Conservation (phyloP, 35 echinoderm and acorn worm species). For the Ophiothrix spiculata region DNA sequence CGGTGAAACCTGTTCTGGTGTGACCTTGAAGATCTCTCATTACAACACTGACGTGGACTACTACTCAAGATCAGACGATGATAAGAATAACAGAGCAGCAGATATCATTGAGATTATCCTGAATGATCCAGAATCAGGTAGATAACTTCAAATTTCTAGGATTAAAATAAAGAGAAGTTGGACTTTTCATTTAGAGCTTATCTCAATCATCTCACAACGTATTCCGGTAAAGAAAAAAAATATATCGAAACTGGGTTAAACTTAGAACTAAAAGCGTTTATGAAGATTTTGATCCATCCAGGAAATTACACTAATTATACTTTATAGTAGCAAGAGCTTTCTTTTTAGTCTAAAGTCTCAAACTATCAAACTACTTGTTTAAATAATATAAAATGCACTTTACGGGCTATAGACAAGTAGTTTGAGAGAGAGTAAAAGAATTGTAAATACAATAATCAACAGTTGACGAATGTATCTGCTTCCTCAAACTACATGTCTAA, state of each 20-base stretch:
- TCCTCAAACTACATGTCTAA: too few relatives aligned
- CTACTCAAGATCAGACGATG: constrained; percentile 56
- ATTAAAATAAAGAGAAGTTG: neutral
- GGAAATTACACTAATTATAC: neutral
- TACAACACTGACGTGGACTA: constrained; percentile 50
- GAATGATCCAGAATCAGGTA: constrained; percentile 74
- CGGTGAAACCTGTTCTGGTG: constrained; percentile 74
- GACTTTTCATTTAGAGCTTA: neutral
- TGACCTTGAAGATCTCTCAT: constrained; percentile 56
- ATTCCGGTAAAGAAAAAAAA: neutral
- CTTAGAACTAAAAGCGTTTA: neutral
- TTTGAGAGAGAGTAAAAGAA: too few relatives aligned
- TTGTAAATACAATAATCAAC: too few relatives aligned
- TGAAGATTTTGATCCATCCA: too few relatives aligned
- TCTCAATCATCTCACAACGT: neutral
- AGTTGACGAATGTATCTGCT: too few relatives aligned
- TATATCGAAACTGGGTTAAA: neutral
- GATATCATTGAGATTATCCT: constrained; percentile 74
- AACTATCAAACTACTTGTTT: too few relatives aligned
- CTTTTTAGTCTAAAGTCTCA: too few relatives aligned
- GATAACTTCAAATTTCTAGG: neutral
- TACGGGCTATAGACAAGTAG: too few relatives aligned
- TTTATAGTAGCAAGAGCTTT: neutral
- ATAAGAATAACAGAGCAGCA: constrained; percentile 59
- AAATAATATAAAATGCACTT: too few relatives aligned